Evolutionary conservation across 2,888 invertebrate genomes (phyloP).

Genomic region (Lomographa bimaculata): DNA sequence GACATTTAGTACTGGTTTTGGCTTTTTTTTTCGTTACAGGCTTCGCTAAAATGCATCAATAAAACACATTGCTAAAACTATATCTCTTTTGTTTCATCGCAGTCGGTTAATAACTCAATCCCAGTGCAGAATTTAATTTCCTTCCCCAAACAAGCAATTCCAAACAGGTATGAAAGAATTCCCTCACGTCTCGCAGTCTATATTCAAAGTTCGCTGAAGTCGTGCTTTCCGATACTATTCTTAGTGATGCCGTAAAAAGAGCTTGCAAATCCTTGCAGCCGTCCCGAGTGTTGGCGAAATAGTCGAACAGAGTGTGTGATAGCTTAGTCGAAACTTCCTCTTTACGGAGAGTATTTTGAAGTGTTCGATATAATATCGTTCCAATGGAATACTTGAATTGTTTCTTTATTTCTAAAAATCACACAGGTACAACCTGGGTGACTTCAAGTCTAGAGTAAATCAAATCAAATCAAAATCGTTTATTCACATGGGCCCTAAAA

Average conservation of each 20-base stretch:
- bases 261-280: slow-evolving; percentile 66
- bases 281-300: slow-evolving; percentile 61
- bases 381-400: no score
- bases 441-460: no score
- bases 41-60: no score
- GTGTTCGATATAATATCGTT: slow-evolving; percentile 1
- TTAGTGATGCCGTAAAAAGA: slow-evolving; percentile 63
- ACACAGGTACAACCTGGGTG: no score
- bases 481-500: no score
- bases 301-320: slow-evolving; percentile 66
- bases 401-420: no score
- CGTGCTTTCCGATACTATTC: slow-evolving; percentile 45
- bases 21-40: no score
- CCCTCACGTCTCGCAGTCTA: slow-evolving; percentile 14
- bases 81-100: no score
- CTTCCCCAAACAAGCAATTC: not conserved
- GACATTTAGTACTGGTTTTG: no score
- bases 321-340: slow-evolving; percentile 67
- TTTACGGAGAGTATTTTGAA: slow-evolving; percentile 43
- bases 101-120: not conserved
- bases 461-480: no score
- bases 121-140: slow-evolving; percentile 5
- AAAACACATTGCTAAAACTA: no score
- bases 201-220: slow-evolving; percentile 44
- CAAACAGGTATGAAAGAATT: slow-evolving; percentile 22